A percentile compares a stretch with the other conserved stretches of the same genome.
Conservation (phyloP, 2,113 vertebrate genomes). For the Bufo bufo region DNA sequence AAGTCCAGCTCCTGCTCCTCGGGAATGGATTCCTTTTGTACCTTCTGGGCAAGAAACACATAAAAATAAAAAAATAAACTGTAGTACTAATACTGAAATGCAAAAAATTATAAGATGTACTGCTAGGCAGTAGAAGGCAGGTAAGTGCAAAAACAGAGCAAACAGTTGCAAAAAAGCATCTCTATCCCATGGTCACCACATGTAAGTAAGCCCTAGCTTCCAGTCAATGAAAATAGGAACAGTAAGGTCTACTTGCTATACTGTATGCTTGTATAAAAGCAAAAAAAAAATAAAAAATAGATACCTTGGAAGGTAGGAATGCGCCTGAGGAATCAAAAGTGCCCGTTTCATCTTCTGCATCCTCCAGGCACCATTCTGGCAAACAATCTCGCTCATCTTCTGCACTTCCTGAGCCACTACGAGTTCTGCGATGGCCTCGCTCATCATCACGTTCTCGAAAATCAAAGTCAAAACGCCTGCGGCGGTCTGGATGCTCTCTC, state of each 20-base stretch:
- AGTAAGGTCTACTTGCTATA: neutral
- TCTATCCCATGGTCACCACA: neutral
- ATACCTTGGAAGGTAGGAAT: slow-evolving; percentile 92
- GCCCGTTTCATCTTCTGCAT: slow-evolving; percentile 95
- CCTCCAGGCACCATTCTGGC: slow-evolving; percentile 97
- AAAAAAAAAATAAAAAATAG: neutral
- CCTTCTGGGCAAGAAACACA: slow-evolving; percentile 75
- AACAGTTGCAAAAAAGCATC: neutral
- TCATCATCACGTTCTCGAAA: slow-evolving; percentile 90
- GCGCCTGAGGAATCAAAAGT: slow-evolving; percentile 98
- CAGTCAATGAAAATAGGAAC: neutral
- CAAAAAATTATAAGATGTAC: neutral
- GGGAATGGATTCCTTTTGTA: slow-evolving; percentile 93
- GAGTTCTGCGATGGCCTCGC: slow-evolving; percentile 86
- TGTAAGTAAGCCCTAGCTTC: neutral
- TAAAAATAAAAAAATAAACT: neutral
- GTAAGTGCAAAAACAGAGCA: too few species aligned
- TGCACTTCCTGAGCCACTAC: slow-evolving; percentile 89
- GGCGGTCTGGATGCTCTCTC: slow-evolving; percentile 91
- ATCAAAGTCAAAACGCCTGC: slow-evolving; percentile 91
- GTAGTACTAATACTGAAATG: neutral
- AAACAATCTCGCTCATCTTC: slow-evolving; percentile 94
- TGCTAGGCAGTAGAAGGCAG: neutral
- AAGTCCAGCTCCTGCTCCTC: slow-evolving; percentile 97
- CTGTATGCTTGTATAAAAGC: too few species aligned